Evolutionary conservation across 2,888 invertebrate species (phyloP), one percentile per base, ranked within the genome.

Genomic region (Ceramica pisi): DNA sequence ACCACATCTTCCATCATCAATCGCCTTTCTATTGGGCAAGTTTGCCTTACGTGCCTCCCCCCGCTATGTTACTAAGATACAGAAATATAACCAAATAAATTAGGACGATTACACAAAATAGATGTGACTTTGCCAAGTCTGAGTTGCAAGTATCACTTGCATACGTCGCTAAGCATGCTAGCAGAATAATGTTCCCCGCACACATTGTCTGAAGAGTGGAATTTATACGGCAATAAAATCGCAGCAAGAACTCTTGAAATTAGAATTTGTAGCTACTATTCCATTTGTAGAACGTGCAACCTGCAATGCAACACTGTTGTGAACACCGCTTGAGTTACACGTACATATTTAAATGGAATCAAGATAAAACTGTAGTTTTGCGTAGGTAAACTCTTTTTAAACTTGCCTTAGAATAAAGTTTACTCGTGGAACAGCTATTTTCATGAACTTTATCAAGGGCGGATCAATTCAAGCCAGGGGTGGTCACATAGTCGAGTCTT

Each of bases 151-250:
- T 31, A 31, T 57, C 77, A 67, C 38, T 50, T 46, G 38, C 77
- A 77, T 31, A 51, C 21, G 46, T 23, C 26, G 31, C 56, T 41
- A 21, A 67, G 19, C 14, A 69, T 46, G 55, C 38, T 59, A 31
- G 65, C 31, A 55, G 31, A 65, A 6, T 77, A 71, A 71, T 61
- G 16, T 19, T n/a, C n/a, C 53, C 53, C 50, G 41, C 35, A 64
- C 50, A 62, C 46, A 70, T 41, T 44, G 51, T 56, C 68, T 62
- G 68, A 56, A 68, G 51, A 56, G 63, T 55, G 4, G 12, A 78
- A 78, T 78, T 79, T 79, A 79, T 69, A 62, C 26, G 50, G 56
- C 26, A 69, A 44, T 78, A 69, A 75, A 74, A 74, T 56, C 35
- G 31, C n/a, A 55, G 68, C 53, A 78, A 62, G 57, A 69, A 62